These are phyloP conservation scores for Mylabris phalerata DNA, from an alignment of 1,140 invertebrate genomes.

Conservation along the genomic window DNA sequence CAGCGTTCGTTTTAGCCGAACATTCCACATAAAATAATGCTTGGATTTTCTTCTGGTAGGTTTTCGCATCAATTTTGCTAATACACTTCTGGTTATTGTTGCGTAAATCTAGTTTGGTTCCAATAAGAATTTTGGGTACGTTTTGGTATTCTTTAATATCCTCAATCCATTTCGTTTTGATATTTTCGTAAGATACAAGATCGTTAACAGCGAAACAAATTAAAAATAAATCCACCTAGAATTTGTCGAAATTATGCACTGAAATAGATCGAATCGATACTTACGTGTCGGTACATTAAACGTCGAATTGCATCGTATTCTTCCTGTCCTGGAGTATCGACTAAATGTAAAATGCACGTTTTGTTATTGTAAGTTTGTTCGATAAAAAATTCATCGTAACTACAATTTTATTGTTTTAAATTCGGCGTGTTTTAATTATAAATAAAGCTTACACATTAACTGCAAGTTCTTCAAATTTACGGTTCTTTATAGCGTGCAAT, in stretches of 20 bases:
- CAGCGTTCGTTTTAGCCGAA: conserved; percentile 4
- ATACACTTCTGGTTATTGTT: not conserved
- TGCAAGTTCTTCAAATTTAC: not conserved
- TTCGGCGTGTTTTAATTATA: not conserved
- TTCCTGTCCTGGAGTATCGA: conserved; percentile 11
- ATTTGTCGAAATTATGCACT: conserved; percentile 1
- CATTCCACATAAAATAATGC: conserved; percentile 7
- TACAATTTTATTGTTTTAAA: not conserved
- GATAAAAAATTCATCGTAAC: not conserved
- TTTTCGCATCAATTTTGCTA: not conserved
- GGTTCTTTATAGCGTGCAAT: conserved; percentile 4
- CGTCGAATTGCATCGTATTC: conserved; percentile 4
- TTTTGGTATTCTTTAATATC: not conserved
- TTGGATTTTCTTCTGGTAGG: conserved; percentile 8
- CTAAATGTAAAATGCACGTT: not conserved
- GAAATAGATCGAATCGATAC: not conserved
- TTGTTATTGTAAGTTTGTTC: not conserved
- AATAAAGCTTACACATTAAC: conserved; percentile 5
- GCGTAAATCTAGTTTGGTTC: conserved; percentile 6
- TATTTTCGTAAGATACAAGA: conserved; percentile 8
- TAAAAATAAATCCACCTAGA: conserved; percentile 7
- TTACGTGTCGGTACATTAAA: conserved; percentile 7
- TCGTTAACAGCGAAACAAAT: conserved; percentile 9
- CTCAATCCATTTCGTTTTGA: conserved; percentile 1
- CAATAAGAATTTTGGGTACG: conserved; percentile 2